Evolutionary conservation across 2,888 invertebrate species (phyloP), one percentile per base, ranked within the genome.

Genomic region (Ormyrus nitidulus): DNA sequence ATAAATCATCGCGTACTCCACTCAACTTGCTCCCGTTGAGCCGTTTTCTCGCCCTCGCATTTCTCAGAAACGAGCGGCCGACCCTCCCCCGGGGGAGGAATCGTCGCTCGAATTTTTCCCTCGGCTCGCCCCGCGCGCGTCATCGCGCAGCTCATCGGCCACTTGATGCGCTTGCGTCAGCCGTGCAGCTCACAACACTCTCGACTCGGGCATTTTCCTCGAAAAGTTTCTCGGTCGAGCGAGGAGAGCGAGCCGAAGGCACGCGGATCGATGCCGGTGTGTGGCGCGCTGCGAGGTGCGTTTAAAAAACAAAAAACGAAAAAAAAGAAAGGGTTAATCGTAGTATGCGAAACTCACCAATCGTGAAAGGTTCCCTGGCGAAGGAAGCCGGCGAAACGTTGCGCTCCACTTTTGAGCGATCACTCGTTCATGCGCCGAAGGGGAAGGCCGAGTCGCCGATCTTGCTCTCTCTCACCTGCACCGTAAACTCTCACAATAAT

Each of bases 361-460:
- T 89, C 83, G 87, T 86, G 84, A 88, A 89, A 87, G 86, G 85
- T 86, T 88, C 86, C 83, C 84, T 85, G 84, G 82, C 79, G 84
- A 83, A 84, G 86, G 85, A 84, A 77, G 77, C 65, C 73, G 79
- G 79, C 54, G 49, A 82, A 80, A 82, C 84, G 84, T 83, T 83
- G 83, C 83, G 88, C 86, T 90, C 88, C 89, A 90, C 89, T 87
- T 87, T 89, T 85, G 73, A 19, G 84, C 69, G 64, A 69, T 80
- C 75, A 71, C 59, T 70, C 7, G 65, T 19, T 54, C 71, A 68
- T 68, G 48, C 73, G 54, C 51, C 64, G 54, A 54, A 64, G 73
- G 19, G 19, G 19, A 19, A 19, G 19, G 19, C 19, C 19, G 19
- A 19, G 1, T 19, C 19, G 19, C 19, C 19, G 19, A 19, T 19